Conservation (phyloP, 2,888 invertebrate species). For the Heliconius aoede region DNA sequence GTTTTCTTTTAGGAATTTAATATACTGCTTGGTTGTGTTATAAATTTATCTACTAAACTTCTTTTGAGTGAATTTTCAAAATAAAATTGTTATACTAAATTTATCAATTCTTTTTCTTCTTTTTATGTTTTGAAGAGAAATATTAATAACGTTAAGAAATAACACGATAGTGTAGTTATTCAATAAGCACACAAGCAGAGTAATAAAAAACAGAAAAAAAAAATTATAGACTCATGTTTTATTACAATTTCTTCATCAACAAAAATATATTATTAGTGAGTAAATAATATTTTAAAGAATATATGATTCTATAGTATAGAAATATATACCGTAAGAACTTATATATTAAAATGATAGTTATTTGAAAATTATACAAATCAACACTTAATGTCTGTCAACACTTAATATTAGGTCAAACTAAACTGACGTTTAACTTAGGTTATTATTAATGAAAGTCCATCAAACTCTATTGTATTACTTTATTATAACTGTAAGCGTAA, state of each 20-base stretch:
- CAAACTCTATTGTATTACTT: slow-evolving; percentile 30
- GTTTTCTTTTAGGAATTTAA: background rate
- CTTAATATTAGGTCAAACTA: background rate
- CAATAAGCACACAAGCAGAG: too few species aligned
- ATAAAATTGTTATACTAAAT: background rate
- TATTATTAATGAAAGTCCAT: slow-evolving; percentile 21
- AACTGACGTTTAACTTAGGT: slow-evolving; percentile 19
- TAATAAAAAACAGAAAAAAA: too few species aligned
- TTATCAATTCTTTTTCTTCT: too few species aligned
- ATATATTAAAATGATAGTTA: background rate
- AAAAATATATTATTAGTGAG: too few species aligned
- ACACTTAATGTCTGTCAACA: background rate
- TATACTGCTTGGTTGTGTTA: background rate
- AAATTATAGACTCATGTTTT: too few species aligned
- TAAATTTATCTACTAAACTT: background rate
- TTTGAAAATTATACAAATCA: background rate
- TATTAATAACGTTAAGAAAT: too few species aligned
- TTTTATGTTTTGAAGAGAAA: too few species aligned
- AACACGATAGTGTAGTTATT: too few species aligned
- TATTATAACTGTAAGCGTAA: too few species aligned
- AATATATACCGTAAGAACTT: background rate
- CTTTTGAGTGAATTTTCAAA: too few species aligned
- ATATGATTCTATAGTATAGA: background rate
- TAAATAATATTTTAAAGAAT: too few species aligned
- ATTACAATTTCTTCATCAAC: too few species aligned